Evolutionary conservation across 2,113 vertebrate genomes (phyloP).

Genomic region (Pao palembangensis): DNA sequence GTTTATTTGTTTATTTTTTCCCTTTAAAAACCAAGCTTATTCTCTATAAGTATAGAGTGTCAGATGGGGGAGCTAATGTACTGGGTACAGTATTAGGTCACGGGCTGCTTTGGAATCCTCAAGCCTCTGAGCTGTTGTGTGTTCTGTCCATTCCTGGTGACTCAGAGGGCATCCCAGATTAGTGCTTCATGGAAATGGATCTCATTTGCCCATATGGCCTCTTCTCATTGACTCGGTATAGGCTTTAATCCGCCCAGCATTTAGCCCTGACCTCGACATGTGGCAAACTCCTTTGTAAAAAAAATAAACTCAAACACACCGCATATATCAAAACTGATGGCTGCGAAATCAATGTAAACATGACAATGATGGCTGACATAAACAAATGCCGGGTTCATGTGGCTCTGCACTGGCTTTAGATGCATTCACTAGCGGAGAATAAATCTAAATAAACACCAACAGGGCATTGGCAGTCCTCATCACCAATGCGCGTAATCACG

Average conservation of each 20-base stretch:
- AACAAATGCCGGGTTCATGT: conserved; percentile 19
- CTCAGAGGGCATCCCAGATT: conserved; percentile 70
- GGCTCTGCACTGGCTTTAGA: conserved; percentile 16
- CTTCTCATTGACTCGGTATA: conserved; percentile 68
- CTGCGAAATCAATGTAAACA: conserved; percentile 9
- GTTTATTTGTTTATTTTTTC: conserved; percentile 26
- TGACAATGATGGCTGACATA: background rate
- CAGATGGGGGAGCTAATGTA: conserved; percentile 58
- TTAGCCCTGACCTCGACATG: conserved; percentile 68
- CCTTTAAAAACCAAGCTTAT: conserved; percentile 20
- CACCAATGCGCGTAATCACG: conserved; percentile 26
- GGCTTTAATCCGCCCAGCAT: conserved; percentile 63
- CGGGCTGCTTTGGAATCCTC: conserved; percentile 53
- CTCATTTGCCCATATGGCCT: conserved; percentile 73
- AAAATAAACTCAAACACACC: conserved; percentile 34
- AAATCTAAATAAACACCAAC: conserved; percentile 46
- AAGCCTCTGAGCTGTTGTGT: conserved; percentile 64
- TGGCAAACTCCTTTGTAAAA: conserved; percentile 59
- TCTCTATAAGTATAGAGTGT: conserved; percentile 29
- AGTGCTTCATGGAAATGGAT: conserved; percentile 67
- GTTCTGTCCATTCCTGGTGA: conserved; percentile 68
- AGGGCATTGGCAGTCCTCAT: conserved; percentile 39
- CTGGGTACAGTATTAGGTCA: conserved; percentile 50
- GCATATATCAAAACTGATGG: conserved; percentile 19
- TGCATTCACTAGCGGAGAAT: conserved; percentile 34